Base-by-base conservation (phyloP, 2,113 vertebrate genomes). In the Ictalurus furcatus region DNA sequence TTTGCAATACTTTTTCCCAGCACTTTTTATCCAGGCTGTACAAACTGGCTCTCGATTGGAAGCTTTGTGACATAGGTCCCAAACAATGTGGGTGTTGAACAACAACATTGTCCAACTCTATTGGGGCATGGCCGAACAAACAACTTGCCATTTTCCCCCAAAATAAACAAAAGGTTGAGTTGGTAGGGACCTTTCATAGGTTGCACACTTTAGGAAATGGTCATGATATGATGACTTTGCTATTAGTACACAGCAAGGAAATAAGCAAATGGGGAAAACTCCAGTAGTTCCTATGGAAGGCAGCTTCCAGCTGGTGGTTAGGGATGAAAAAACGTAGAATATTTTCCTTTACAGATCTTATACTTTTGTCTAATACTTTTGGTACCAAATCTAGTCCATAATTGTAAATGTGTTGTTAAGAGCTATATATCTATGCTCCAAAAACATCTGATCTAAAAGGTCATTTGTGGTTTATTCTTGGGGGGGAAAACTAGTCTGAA, bases 391-490 rank as follows among this genome's bases (percentile, higher is more conserved):
- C 28, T 58, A 58, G 2, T 56, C 16, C 16, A 56, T 81, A 30
- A 81, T 56, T 34, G 80, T 58, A n/a, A 87, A 30, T 48, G 84
- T 19, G 30, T 88, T 85, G 28, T 59, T 86, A 88, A 76, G 87
- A 88, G n/a, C 80, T 85, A 34, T 86, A 74, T 91, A 85, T 88
- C 87, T 63, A 30, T 52, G 67, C 71, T 88, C 88, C 86, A 81
- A 89, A 88, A 87, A 89, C 80, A 67, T 76, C n/a, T 85, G 85
- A 89, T 92, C 89, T 90, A 86, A 83, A 69, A 69, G 78, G 85
- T 85, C 74, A 84, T 91, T 91, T 91, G 85, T 79, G 85, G 87
- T 87, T 61, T 76, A 34, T 34, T 34, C 34, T 81, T 89, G 67
- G 82, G 82, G 84, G 88, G 85, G 89, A 80, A 85, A 86, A 86